Conservation (phyloP, 2,888 invertebrate species). For the Dichetophora obliterata region DNA sequence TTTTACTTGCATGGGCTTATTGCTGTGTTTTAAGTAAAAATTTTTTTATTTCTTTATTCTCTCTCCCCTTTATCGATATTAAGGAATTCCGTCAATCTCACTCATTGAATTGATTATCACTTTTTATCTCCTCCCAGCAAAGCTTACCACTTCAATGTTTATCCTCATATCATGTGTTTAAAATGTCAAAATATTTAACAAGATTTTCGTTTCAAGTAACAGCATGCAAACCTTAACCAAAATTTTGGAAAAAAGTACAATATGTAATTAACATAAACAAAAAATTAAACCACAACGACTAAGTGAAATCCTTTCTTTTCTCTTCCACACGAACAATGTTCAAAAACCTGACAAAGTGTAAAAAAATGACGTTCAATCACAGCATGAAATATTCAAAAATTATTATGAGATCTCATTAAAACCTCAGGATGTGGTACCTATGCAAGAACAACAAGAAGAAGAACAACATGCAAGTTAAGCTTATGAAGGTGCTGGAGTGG, state of each 20-base stretch:
- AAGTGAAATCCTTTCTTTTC: background rate
- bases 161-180: background rate
- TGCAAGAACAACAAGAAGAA: slow-evolving; percentile 6
- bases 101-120: no score
- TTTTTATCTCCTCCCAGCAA: background rate
- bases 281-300: background rate
- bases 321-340: slow-evolving; percentile 26
- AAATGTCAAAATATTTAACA: slow-evolving; percentile 35
- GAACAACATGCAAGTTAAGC: background rate
- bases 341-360: slow-evolving; percentile 43
- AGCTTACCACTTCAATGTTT: background rate
- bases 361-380: slow-evolving; percentile 43
- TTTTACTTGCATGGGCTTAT: no score
- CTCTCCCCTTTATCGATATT: no score
- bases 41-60: no score
- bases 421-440: background rate
- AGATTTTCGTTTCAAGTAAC: slow-evolving; percentile 13
- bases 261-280: background rate
- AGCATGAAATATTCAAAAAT: slow-evolving; percentile 47
- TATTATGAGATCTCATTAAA: slow-evolving; percentile 46
- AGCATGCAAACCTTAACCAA: background rate
- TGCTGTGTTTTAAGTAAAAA: no score
- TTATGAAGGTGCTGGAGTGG: background rate
- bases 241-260: background rate
- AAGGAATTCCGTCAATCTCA: no score